Evolutionary conservation across 2,797 vertebrate species (phyloP).

Genomic region (Coilia nasus): DNA sequence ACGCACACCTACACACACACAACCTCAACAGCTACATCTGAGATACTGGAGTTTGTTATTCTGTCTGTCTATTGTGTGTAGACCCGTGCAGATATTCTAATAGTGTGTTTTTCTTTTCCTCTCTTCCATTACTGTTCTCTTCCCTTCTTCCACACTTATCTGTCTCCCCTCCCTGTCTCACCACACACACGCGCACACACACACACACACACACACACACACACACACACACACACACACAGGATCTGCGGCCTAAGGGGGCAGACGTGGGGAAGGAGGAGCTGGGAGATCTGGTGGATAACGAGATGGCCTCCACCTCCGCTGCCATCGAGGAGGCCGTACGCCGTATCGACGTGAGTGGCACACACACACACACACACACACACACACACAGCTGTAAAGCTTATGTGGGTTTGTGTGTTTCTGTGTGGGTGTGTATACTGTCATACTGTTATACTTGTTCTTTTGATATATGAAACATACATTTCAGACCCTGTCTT

Average conservation of each 20-base stretch:
- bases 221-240: conserved; percentile 8
- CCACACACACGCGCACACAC: neutral
- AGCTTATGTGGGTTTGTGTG: too few relatives aligned
- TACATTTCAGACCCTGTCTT: too few relatives aligned
- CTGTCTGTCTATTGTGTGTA: too few relatives aligned
- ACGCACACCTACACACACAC: neutral
- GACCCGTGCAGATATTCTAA: too few relatives aligned
- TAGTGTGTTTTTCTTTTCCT: neutral
- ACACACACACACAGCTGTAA: neutral
- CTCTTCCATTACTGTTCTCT: too few relatives aligned
- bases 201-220: conserved; percentile 12
- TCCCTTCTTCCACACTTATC: neutral
- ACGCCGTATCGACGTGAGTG: conserved; percentile 89
- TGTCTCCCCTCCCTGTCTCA: neutral
- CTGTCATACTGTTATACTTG: too few relatives aligned
- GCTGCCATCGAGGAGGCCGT: conserved; percentile 93
- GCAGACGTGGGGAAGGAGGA: conserved; percentile 91
- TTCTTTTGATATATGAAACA: too few relatives aligned
- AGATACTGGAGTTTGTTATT: neutral
- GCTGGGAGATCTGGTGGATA: conserved; percentile 94
- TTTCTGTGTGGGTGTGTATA: too few relatives aligned
- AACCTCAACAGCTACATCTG: neutral
- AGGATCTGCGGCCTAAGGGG: conserved; percentile 93
- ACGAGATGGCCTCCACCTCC: conserved; percentile 95
- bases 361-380: neutral